phyloP scores from a whole-genome alignment of 2,888 invertebrate genomes.

The Cataglyphis livida region DNA sequence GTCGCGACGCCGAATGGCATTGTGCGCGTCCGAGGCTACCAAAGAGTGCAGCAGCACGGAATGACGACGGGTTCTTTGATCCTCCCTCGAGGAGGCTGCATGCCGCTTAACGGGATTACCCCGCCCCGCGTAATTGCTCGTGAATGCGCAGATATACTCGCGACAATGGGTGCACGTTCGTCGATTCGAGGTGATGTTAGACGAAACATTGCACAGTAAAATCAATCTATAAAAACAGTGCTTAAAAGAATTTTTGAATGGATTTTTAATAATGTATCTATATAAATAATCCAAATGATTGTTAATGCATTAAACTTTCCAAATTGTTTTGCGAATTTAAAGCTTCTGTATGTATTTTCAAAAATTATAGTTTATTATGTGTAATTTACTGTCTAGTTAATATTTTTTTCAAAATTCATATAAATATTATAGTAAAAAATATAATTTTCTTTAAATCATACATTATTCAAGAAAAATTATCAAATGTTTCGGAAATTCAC shows the following conservation, averaged over 20 bases:
- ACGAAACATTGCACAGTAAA: slow-evolving; percentile 49
- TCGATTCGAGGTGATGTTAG: slow-evolving; percentile 63
- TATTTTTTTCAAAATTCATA: not conserved
- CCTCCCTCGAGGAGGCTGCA: slow-evolving; percentile 79
- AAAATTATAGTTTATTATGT: not conserved
- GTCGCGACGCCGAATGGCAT: slow-evolving; percentile 66
- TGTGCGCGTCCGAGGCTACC: slow-evolving; percentile 72
- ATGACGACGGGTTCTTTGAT: slow-evolving; percentile 83
- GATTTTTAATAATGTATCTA: not conserved
- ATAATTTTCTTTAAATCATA: not conserved
- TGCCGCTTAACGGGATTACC: slow-evolving; percentile 84
- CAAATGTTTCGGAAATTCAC: not conserved
- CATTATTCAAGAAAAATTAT: not conserved
- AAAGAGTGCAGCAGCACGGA: slow-evolving; percentile 79
- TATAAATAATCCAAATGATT: not conserved
- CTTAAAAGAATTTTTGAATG: not conserved
- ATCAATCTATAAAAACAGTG: slow-evolving; percentile 31
- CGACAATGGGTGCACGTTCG: slow-evolving; percentile 75
- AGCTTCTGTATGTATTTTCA: not conserved
- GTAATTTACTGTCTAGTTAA: not conserved
- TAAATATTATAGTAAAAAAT: not conserved
- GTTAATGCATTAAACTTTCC: not conserved
- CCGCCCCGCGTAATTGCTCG: slow-evolving; percentile 85
- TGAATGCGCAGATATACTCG: slow-evolving; percentile 82
- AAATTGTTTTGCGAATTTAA: not conserved